Conservation (phyloP, 1,140 invertebrate species). For the Chlorops oryzae region DNA sequence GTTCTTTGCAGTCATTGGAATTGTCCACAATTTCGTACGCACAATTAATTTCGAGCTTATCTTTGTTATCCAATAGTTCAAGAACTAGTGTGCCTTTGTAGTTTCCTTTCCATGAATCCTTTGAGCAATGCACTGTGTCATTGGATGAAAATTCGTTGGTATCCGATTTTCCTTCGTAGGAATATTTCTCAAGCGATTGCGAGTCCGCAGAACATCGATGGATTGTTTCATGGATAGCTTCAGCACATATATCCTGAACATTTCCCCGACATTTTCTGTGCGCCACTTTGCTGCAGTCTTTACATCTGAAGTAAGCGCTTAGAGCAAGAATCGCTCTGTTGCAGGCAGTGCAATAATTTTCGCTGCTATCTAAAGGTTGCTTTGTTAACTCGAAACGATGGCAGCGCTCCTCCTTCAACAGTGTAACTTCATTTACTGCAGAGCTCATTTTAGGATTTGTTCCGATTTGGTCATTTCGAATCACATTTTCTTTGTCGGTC, state of each 20-base stretch:
- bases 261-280: conserved; percentile 36
- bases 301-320: conserved; percentile 39
- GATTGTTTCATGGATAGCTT: conserved; percentile 9
- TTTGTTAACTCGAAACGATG: conserved; percentile 42
- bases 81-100: too few species aligned
- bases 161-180: conserved; percentile 20
- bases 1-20: too few species aligned
- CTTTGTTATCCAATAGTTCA: too few species aligned
- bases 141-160: background rate
- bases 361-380: conserved; percentile 22
- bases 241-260: conserved; percentile 26
- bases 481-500: too few species aligned
- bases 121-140: too few species aligned
- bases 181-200: conserved; percentile 15
- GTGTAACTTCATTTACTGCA: too few species aligned
- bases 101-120: too few species aligned
- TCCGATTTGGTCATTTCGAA: too few species aligned
- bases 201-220: conserved; percentile 11
- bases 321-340: conserved; percentile 26
- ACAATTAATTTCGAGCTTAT: conserved; percentile 43
- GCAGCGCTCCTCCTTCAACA: conserved; percentile 17
- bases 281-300: conserved; percentile 34
- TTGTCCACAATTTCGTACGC: conserved; percentile 36
- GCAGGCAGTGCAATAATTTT: conserved; percentile 26
- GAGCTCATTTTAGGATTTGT: too few species aligned